A percentile compares a stretch with the other conserved stretches of the same genome.
These are phyloP conservation scores for Taphrorychus bicolor DNA, from an alignment of 2,888 invertebrate genomes.

Conservation along the genomic window DNA sequence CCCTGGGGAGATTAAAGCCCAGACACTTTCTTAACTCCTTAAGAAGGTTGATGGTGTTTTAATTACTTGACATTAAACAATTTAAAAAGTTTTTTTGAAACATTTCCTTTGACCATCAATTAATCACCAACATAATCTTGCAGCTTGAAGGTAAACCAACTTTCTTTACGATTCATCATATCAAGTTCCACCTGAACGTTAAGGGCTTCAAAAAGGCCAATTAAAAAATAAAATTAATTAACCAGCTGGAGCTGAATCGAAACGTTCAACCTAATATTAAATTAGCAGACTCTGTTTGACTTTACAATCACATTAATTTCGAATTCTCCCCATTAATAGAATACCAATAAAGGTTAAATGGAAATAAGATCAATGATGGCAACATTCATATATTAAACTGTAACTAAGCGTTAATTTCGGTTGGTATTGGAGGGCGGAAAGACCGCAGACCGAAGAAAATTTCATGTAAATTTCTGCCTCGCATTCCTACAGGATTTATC, in stretches of 20 bases:
- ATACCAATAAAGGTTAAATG: neutral
- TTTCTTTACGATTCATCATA: too few species aligned
- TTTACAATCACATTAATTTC: neutral
- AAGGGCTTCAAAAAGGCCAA: too few species aligned
- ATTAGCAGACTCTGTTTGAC: neutral
- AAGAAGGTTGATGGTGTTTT: too few species aligned
- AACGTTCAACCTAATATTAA: neutral
- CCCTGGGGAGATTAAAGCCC: too few species aligned
- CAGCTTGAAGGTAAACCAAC: too few species aligned
- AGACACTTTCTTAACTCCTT: too few species aligned
- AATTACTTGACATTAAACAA: too few species aligned
- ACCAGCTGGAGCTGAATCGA: neutral
- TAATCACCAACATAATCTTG: too few species aligned
- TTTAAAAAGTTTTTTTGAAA: too few species aligned
- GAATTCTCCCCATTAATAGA: neutral
- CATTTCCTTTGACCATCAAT: too few species aligned
- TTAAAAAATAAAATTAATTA: conserved; percentile 1
- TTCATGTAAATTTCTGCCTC: conserved; percentile 10
- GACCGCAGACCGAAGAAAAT: conserved; percentile 7
- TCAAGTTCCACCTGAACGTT: too few species aligned
- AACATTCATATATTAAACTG: neutral
- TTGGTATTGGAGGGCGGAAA: neutral
- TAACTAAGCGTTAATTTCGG: neutral
- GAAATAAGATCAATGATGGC: neutral
- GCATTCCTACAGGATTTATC: conserved; percentile 11